Base-by-base conservation (phyloP, 2,797 vertebrate species). In the Eulemur mongoz region DNA sequence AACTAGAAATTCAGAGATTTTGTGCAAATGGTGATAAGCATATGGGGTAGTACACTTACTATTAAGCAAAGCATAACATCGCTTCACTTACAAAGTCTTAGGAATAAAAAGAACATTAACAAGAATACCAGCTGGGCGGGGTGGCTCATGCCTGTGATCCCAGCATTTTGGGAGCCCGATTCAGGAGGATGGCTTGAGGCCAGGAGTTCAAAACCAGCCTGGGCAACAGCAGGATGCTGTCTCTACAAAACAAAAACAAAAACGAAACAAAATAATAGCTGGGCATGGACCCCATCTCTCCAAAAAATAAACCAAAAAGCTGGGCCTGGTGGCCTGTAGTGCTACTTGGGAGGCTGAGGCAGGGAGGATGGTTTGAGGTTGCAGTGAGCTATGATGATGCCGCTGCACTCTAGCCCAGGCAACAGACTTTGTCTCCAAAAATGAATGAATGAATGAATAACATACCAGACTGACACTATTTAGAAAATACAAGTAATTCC, bases 1-100 rank as follows among this genome's bases (percentile, higher is more conserved):
- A 79, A 57, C 54, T 88, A 40, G 94, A 82, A 89, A 86, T 76
- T 69, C 40, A 76, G 86, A 88, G 72, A 88, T 43, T 91, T 78
- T 82, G 43, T 57, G 79, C 10, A 48, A 43, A 57, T 57, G 50
- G 40, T 35, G 82, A 2, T 50, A 61, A 82, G 5, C 14, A 48
- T 54, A 86, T 52, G 27, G 65, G 76, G 11, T 25, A 27, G 63
- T 76, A 65, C 2, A 40, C 5, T 63, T 83, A 27, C n/a, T 80
- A 45, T 25, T 92, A 67, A 82, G 76, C 25, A 43, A 75, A 40
- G 76, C 73, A 32, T 30, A 48, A 61, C 12, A 57, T 67, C 1
- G 15, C 14, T n/a, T 65, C 32, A 65, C 63, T 65, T n/a, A n/a
- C n/a, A 65, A 65, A 65, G 7, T n/a, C 15, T 65, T 65, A 65